Evolutionary conservation across 2,113 vertebrate genomes (phyloP), one percentile per base, ranked within the genome.

Genomic region (Mormyrus lacerda): DNA sequence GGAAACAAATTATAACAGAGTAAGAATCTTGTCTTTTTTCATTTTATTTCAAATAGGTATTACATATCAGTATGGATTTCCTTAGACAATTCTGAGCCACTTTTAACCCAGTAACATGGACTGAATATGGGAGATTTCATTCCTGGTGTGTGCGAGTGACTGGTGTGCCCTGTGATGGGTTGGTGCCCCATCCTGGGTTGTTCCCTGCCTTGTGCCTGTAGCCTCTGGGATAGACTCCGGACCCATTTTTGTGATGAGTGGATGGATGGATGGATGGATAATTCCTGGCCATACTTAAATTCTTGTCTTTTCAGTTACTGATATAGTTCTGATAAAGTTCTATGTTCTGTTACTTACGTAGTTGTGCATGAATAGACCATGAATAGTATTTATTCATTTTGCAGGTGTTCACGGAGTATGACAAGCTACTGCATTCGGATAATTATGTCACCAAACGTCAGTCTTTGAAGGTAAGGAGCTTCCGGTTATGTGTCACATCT

Each of bases 401-500:
- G 9, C 92, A 99, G 98, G 96, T 99, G 89, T 99, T 99, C 93
- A 97, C 97, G 90, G 97, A 99, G 90, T 99, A 99, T 87, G 98
- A 99, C 93, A 99, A 99, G 92, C 96, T 99, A 86, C 96, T 99
- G 93, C 96, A 97, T 92, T 99, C 98, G 89, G 98, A 99, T 61
- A 99, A 99, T 94, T 99, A 99, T 0, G 98, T 99, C 90, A 99
- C 98, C 55, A 99, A 99, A 92, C 97, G 98, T 61, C 98, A 99
- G 93, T 99, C 98, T 93, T 93, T 99, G 93, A 99, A 99, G 97
- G 98, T 99, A 58, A 3, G 21, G 21, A 58, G 24, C 55, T n/a
- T 58, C 55, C 7, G 0, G 65, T 69, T 13, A 69, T 31, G 8
- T 15, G 13, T 53, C 6, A 53, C 65, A 31, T 31, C 2, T 15